Base-by-base conservation (phyloP, 2,888 invertebrate genomes). In the Adelphocoris suturalis region DNA sequence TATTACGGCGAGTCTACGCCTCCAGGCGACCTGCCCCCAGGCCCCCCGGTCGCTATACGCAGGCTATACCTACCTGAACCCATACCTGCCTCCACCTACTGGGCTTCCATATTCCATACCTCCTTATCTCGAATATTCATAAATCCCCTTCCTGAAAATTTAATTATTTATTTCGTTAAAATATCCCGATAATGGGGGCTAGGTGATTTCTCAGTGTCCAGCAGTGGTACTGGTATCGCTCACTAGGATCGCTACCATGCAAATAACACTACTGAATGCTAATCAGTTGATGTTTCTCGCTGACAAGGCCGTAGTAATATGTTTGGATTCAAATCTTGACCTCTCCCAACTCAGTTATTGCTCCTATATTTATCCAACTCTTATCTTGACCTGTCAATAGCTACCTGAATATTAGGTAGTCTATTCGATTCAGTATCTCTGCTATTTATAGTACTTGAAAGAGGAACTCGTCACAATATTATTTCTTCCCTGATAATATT, bases 221-320 rank as follows among this genome's bases (percentile, higher is more conserved):
- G 19, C 9, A 4, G 46, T 12, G 5, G 57, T 57, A 16, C 2
- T 16, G 78, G 46, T 46, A 78, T 78, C 78, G 37, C 78, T 37
- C 46, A 47, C 46, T 13, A 11, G 46, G 47, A 78, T 78, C 78
- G 78, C 78, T 47, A 12, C 68, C 78, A 78, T 78, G 78, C 46
- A 78, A 78, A 78, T 78, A 78, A 78, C 78, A 78, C 78, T 78
- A 78, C 78, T 46, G 78, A 78, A 78, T 78, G 78, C 78, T 78
- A 78, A 78, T 78, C 78, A 46, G 37, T n/a, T 78, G 78, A 78
- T 78, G 37, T 19, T 2, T 46, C 47, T 47, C 47, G 11, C 78
- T 78, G 78, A 78, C 78, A 78, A 78, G n/a, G 37, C 46, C n/a
- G 46, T 46, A 28, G 78, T 47, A 78, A 78, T 78, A 78, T 78